These are phyloP conservation scores for Vesta saturnalis DNA, from an alignment of 2,888 invertebrate genomes.

Conservation along the genomic window DNA sequence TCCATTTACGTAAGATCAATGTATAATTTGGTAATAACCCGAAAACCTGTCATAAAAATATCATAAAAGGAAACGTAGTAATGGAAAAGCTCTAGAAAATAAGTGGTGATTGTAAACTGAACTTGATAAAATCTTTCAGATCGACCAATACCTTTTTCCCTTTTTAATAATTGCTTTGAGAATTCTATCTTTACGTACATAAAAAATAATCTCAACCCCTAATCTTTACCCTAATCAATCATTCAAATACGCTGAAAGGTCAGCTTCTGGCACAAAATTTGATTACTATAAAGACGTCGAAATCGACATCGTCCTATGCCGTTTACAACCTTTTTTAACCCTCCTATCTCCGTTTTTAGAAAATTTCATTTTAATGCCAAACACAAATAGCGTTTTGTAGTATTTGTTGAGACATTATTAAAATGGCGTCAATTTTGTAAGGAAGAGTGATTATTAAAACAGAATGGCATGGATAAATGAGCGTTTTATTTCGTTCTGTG, in stretches of 20 bases:
- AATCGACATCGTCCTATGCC: conserved; percentile 14
- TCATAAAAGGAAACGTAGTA: conserved; percentile 14
- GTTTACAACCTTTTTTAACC: conserved; percentile 26
- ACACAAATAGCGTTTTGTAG: not conserved
- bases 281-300: not conserved
- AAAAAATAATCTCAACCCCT: not conserved
- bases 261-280: not conserved
- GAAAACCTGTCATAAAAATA: conserved; percentile 10
- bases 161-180: not conserved
- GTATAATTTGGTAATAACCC: conserved; percentile 3
- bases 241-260: conserved; percentile 2
- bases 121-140: conserved; percentile 2
- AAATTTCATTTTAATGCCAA: not conserved
- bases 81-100: conserved; percentile 14
- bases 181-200: not conserved
- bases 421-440: too few relatives aligned
- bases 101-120: conserved; percentile 11
- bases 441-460: too few relatives aligned
- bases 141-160: not conserved
- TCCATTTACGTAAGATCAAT: conserved; percentile 14
- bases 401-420: not conserved
- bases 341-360: not conserved
- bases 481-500: too few relatives aligned
- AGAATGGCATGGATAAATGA: too few relatives aligned
- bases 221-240: conserved; percentile 9